These are phyloP conservation scores for Notoglanidium macrostoma DNA, from an alignment of 2,797 vertebrate genomes.

Conservation along the genomic window DNA sequence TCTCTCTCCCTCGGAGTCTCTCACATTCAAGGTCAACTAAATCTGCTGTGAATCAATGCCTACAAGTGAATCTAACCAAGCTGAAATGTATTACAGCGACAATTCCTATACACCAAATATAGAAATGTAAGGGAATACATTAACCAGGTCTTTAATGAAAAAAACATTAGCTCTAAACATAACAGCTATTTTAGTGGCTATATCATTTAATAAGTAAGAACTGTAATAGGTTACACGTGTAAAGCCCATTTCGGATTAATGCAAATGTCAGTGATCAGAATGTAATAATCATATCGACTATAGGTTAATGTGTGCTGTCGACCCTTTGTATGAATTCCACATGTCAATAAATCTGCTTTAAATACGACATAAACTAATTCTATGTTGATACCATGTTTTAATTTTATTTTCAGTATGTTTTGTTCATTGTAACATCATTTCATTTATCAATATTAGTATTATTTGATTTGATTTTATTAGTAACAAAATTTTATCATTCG, in stretches of 20 bases:
- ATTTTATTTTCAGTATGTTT: not conserved
- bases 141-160: not conserved
- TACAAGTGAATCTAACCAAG: not conserved
- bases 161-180: not conserved
- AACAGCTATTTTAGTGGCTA: not conserved
- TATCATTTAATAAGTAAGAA: not conserved
- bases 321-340: not conserved
- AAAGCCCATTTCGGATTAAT: not conserved
- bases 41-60: not conserved
- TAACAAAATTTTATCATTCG: not conserved
- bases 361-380: not conserved
- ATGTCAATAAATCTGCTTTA: not conserved
- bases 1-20: not conserved
- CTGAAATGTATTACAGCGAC: not conserved
- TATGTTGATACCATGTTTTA: not conserved
- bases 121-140: not conserved
- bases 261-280: not conserved
- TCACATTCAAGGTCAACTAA: slow-evolving; percentile 3
- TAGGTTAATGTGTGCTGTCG: not conserved
- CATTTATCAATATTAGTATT: not conserved
- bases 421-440: not conserved
- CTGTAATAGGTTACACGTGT: not conserved
- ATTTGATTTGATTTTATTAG: not conserved
- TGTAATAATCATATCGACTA: not conserved
- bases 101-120: not conserved